Evolutionary conservation across 1,140 invertebrate genomes (phyloP).

Genomic region (Aphidius ervi): DNA sequence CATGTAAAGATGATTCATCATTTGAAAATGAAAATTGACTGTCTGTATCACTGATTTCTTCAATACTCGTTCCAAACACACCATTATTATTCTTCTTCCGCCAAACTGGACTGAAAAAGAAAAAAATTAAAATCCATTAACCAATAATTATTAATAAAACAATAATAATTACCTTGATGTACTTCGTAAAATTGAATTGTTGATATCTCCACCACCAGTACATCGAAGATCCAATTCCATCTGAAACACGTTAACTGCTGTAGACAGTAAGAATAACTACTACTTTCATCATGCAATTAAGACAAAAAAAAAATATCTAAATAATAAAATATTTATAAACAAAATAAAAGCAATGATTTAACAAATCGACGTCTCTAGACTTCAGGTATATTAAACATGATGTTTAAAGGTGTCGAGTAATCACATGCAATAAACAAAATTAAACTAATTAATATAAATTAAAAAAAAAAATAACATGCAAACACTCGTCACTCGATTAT

Average conservation of each 20-base stretch:
- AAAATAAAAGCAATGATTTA: not conserved
- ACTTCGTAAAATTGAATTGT: constrained; percentile 37
- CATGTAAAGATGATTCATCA: constrained; percentile 48
- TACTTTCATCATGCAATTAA: constrained; percentile 7
- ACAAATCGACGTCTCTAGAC: not conserved
- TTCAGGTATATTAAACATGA: not conserved
- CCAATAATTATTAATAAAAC: constrained; percentile 17
- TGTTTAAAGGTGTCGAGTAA: not conserved
- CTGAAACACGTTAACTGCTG: constrained; percentile 49
- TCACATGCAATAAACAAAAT: not conserved
- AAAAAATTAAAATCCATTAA: constrained; percentile 35
- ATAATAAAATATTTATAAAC: not conserved
- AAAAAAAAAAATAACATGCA: not conserved
- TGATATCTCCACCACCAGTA: constrained; percentile 39
- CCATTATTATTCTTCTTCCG: constrained; percentile 52
- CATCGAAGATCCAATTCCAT: constrained; percentile 48
- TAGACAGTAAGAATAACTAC: constrained; percentile 36
- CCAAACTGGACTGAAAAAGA: constrained; percentile 51
- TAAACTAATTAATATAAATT: too few relatives aligned
- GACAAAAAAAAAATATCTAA: not conserved
- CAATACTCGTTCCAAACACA: constrained; percentile 43
- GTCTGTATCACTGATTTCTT: constrained; percentile 47
- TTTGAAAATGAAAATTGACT: constrained; percentile 50
- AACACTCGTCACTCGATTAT: constrained; percentile 8
- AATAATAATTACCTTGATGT: constrained; percentile 45